Evolutionary conservation across 2,888 invertebrate species (phyloP), one percentile per base, ranked within the genome.

Genomic region (Argyresthia albistria): DNA sequence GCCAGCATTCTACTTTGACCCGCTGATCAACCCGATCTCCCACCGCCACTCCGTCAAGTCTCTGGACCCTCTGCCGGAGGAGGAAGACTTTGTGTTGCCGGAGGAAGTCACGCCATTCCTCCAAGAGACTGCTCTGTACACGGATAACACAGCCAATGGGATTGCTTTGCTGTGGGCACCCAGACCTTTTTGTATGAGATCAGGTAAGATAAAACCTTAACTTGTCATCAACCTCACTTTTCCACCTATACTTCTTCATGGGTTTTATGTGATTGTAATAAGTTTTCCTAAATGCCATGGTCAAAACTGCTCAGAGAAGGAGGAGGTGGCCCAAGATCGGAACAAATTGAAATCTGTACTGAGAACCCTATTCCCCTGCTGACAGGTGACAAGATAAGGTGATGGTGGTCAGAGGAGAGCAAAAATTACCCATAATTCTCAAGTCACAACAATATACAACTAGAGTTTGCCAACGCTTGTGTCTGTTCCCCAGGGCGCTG

Each of bases 1-100:
- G 54, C 99, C 99, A 39, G 99, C 99, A 0, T 99, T 99, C 81
- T 99, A 99, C 80, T 99, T 99, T 83, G 99, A 99, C 88, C 99
- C 99, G 0, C 89, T 99, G 49, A 99, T 99, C 72, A 99, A 99
- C 84, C 99, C 99, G 0, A 99, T 99, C 63, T 97, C 99, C 1
- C 98, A 98, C 73, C 90, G 97, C 52, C 95, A 97, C 80, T 92
- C 96, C 0, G 91, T 95, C 0, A 96, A 96, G 89, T 90, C 91
- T 6, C 80, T 93, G 48, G 98, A 98, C 70, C 95, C 95, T 0
- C 80, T 95, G 53, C 95, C 97, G 0, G 97, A 98, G 52, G 98
- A 98, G 63, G 96, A 97, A 69, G 98, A 98, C 61, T 99, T 97
- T 86, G 90, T 95, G 47, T 82, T 99, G 43, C 95, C 97, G 0